Evolutionary conservation across 2,888 invertebrate genomes (phyloP).

Genomic region (Phengaris alcon): DNA sequence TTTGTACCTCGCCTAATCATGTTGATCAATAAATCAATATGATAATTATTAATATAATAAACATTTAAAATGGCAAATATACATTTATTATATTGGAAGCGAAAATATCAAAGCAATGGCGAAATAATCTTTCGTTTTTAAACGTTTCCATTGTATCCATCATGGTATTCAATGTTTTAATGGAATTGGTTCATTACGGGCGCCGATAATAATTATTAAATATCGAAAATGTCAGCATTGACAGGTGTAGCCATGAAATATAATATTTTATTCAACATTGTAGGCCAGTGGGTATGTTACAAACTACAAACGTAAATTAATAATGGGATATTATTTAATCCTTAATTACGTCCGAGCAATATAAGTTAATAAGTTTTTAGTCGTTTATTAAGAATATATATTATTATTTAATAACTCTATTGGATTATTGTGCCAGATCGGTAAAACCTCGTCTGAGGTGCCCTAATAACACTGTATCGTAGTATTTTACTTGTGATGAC

Average conservation of each 20-base stretch:
- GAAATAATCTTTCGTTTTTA: not conserved
- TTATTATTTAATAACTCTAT: conserved; percentile 36
- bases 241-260: conserved; percentile 42
- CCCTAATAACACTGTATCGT: not conserved
- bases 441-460: not conserved
- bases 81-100: not conserved
- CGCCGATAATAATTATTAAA: conserved; percentile 40
- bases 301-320: conserved; percentile 41
- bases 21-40: too few relatives aligned
- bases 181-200: conserved; percentile 38
- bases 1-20: too few relatives aligned
- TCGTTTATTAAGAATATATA: conserved; percentile 19
- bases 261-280: conserved; percentile 43
- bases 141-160: not conserved
- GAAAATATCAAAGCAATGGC: not conserved
- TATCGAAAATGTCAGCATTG: conserved; percentile 41
- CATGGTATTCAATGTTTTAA: conserved; percentile 32
- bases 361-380: conserved; percentile 33
- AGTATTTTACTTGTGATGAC: not conserved
- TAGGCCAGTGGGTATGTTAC: conserved; percentile 37
- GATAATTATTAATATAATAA: too few relatives aligned
- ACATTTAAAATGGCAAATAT: too few relatives aligned
- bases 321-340: conserved; percentile 40
- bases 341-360: conserved; percentile 38
- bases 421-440: not conserved